These are phyloP conservation scores for Latrodectus geometricus DNA, from an alignment of 1,140 invertebrate genomes.

Conservation along the genomic window DNA sequence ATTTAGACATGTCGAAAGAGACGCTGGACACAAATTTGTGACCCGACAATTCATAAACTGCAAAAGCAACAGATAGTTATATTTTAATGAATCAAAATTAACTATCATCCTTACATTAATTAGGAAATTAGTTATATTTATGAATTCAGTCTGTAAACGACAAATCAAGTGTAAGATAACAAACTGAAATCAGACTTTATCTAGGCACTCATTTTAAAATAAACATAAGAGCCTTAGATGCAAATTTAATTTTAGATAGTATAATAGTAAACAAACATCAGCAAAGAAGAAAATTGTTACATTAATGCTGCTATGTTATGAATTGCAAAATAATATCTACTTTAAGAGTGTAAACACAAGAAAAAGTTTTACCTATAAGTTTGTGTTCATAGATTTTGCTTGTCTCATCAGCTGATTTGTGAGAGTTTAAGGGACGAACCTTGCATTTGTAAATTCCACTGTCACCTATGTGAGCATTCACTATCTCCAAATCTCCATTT, in stretches of 20 bases:
- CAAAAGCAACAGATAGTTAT: not conserved
- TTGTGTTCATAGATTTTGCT: conserved; percentile 31
- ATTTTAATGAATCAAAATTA: too few species aligned
- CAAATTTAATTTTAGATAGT: too few species aligned
- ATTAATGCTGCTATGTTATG: not conserved
- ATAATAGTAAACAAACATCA: not conserved
- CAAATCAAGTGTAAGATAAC: too few species aligned
- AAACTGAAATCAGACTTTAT: too few species aligned
- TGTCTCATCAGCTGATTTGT: too few species aligned
- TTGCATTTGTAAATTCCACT: conserved; percentile 47
- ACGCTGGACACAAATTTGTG: conserved; percentile 30
- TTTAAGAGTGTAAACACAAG: not conserved
- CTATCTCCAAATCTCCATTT: conserved; percentile 14
- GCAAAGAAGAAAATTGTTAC: not conserved
- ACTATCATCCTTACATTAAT: too few species aligned
- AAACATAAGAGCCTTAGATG: too few species aligned
- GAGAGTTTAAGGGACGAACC: not conserved
- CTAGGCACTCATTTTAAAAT: too few species aligned
- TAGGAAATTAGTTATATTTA: too few species aligned
- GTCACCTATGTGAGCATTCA: conserved; percentile 19
- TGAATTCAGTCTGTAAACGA: too few species aligned
- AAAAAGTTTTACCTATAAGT: conserved; percentile 14
- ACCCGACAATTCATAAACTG: conserved; percentile 38
- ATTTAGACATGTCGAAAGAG: not conserved
- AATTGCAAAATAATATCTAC: not conserved